Conservation (phyloP, 2,888 invertebrate species). For the Luperina nickerlii region DNA sequence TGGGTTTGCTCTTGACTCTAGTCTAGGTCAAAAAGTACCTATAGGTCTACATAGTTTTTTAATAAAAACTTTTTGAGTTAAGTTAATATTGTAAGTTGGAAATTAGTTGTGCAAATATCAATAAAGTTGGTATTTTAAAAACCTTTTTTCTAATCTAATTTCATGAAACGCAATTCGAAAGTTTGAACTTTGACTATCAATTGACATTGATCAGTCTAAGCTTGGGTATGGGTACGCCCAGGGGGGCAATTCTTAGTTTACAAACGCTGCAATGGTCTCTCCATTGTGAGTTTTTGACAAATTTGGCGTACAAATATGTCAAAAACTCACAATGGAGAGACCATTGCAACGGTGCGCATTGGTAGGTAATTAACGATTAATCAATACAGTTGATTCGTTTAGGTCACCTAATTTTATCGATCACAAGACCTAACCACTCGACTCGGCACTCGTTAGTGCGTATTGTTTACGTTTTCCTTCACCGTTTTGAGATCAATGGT, state of each 20-base stretch:
- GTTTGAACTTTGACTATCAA: conserved; percentile 7
- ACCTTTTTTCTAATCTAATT: conserved; percentile 5
- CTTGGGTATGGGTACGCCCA: neutral
- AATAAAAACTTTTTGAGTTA: conserved; percentile 39
- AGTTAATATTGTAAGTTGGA: conserved; percentile 27
- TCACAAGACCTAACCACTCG: neutral
- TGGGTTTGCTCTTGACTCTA: too few species aligned
- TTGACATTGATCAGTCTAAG: neutral
- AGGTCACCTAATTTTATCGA: neutral
- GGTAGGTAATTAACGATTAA: neutral
- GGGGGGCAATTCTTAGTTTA: too few species aligned
- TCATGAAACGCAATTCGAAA: neutral
- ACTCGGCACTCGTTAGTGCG: neutral
- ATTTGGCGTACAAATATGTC: too few species aligned
- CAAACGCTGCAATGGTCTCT: too few species aligned
- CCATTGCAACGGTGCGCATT: too few species aligned
- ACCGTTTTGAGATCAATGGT: neutral
- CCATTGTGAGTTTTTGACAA: too few species aligned
- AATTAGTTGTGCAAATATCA: conserved; percentile 34
- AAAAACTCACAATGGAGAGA: too few species aligned
- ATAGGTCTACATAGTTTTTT: conserved; percentile 16
- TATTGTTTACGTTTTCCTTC: conserved; percentile 6
- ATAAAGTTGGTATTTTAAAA: conserved; percentile 10
- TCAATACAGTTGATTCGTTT: conserved; percentile 4
- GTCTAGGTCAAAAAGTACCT: neutral